Base-by-base conservation (phyloP, 1,140 invertebrate genomes). In the Bombus affinis region DNA sequence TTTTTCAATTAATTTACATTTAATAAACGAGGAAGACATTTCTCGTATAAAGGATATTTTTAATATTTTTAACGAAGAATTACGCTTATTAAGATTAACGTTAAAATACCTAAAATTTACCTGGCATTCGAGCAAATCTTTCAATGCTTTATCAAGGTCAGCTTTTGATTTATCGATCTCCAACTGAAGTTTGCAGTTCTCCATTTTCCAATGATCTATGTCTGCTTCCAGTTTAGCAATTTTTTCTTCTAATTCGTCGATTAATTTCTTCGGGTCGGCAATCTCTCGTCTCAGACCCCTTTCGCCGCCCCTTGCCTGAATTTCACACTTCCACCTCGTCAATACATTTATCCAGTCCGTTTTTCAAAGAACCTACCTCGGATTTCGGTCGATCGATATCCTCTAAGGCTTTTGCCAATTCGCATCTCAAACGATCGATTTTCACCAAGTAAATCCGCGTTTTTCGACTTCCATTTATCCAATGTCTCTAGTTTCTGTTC, bases 121-220 rank as follows among this genome's bases (percentile, higher is more conserved):
- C 80, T 90, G 79, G 3, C 73, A 75, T 1, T 85, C 74, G 22
- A 22, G 75, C 25, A 90, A 32, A 18, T 86, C 85, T 35, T 88
- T 87, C 53, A 77, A 83, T 13, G 75, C 57, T 37, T 86, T 92
- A 28, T 92, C 88, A 2, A 88, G 35, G 22, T 92, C 88, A 8
- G 3, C 47, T 12, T 82, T 86, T 13, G 87, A n/a, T 59, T 90
- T 91, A 42, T 91, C 89, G 2, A 89, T 13, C 4, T 89, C 81
- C 18, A 86, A 71, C 25, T 90, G 75, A 4, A 86, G 9, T 57
- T 89, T 91, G 28, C 71, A 85, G 65, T 86, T 86, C 39, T 92
- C 88, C 62, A 81, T 73, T 83, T 92, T 90, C 87, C 88, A 91
- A 44, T 86, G 71, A 39, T 92, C 90, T 22, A 91, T 39, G 25